Evolutionary conservation across 2,113 vertebrate species (phyloP), one percentile per base, ranked within the genome.

Genomic region (Collichthys lucidus): DNA sequence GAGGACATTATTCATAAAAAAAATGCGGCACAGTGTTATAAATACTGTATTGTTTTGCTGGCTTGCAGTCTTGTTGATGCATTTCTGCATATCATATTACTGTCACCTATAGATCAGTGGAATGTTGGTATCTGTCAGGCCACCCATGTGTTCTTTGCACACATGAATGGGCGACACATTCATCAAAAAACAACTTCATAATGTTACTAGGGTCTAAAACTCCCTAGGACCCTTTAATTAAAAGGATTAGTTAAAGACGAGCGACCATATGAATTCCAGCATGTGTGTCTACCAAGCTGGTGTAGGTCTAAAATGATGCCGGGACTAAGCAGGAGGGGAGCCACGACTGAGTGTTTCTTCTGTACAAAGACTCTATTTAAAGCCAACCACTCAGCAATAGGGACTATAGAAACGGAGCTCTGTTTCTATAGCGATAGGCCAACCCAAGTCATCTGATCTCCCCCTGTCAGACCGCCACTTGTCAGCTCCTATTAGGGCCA

Each of bases 351-450:
- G 78, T 53, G 29, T 62, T 87, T 72, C 78, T 60, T 67, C 73
- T 56, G 59, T 31, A 90, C 89, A 92, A 90, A 93, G 88, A 71
- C 85, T 79, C 76, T 84, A 84, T 90, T 91, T 88, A 80, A 89
- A 83, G 82, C 57, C 46, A 77, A 77, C 60, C 74, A 26, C 50
- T 20, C 31, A 11, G 4, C 46, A 47, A 46, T 40, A 22, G 57
- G 62, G 19, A 67, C 70, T 80, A 62, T 62, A 79, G 79, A 86
- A 74, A 76, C 52, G 82, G 66, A 46, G 59, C 60, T 61, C 53
- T 74, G 80, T 89, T 78, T 84, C 80, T 73, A 57, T 56, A 84
- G 82, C 1, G 49, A 82, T 50, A 53, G 64, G 22, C 74, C 70
- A 12, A 56, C 57, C 80, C 49, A 4, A 19, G 80, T 56, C 77